Conservation (phyloP, 2,888 invertebrate species). For the Chrysolina americana region DNA sequence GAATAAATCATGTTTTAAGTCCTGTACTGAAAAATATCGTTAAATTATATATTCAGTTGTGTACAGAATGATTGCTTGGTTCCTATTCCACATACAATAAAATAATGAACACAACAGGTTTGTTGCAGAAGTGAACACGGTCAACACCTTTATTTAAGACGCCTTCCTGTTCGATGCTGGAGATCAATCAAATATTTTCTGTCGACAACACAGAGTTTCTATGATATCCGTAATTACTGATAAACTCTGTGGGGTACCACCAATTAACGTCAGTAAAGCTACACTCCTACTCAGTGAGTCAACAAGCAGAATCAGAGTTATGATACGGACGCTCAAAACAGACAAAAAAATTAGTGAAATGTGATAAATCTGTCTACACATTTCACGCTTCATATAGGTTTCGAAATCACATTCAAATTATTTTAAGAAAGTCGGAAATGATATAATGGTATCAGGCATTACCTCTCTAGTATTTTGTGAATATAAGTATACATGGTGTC, state of each 20-base stretch:
- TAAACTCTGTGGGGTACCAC: constrained; percentile 25
- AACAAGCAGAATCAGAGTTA: constrained; percentile 15
- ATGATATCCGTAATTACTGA: constrained; percentile 25
- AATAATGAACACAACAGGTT: no score
- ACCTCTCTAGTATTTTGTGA: neutral
- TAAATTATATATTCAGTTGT: no score
- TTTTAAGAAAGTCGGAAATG: constrained; percentile 8
- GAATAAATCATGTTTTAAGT: no score
- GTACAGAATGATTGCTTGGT: no score
- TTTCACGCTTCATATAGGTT: constrained; percentile 10
- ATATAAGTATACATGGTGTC: no score
- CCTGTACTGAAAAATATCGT: no score
- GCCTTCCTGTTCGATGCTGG: constrained; percentile 16
- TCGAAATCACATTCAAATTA: neutral
- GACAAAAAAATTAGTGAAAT: constrained; percentile 16
- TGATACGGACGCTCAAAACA: constrained; percentile 13
- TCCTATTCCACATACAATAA: no score
- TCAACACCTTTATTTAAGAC: neutral
- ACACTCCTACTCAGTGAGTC: constrained; percentile 23
- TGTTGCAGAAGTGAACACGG: no score
- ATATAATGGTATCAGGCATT: neutral
- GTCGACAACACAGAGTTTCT: neutral
- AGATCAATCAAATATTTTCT: constrained; percentile 16
- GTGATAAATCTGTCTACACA: constrained; percentile 12
- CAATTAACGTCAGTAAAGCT: constrained; percentile 29